Conservation (phyloP, 2,888 invertebrate species). For the Dyspetes luteomarginatus region DNA sequence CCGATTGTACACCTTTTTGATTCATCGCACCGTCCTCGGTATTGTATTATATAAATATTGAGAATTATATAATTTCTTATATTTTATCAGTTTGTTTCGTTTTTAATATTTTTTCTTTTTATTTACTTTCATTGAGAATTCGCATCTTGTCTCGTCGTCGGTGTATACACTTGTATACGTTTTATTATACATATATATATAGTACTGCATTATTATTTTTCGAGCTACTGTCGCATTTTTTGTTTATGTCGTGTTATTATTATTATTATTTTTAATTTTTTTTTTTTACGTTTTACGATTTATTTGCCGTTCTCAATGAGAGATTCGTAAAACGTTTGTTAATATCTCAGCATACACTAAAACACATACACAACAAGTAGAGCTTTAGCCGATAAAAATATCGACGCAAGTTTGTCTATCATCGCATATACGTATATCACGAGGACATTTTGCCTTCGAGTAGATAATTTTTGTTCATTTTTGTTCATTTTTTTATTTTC, state of each 20-base stretch:
- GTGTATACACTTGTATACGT: conserved; percentile 29
- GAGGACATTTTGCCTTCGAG: conserved; percentile 23
- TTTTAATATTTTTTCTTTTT: conserved; percentile 30
- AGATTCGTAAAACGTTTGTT: conserved; percentile 34
- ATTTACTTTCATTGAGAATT: conserved; percentile 56
- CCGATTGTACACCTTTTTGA: conserved; percentile 63
- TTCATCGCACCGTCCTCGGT: conserved; percentile 63
- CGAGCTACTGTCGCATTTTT: background rate
- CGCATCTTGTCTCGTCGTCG: conserved; percentile 58
- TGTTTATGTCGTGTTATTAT: background rate
- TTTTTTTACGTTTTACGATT: conserved; percentile 13
- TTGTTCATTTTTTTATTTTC: too few species aligned
- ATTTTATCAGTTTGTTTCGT: conserved; percentile 58
- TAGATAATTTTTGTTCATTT: background rate
- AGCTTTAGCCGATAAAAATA: conserved; percentile 22
- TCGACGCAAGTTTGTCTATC: conserved; percentile 31
- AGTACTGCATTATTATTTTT: conserved; percentile 8
- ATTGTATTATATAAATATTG: conserved; percentile 53
- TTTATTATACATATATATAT: conserved; percentile 16
- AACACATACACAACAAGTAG: conserved; percentile 54
- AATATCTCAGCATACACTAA: conserved; percentile 35
- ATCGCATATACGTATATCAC: too few species aligned
- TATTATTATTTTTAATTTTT: background rate
- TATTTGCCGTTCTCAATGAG: conserved; percentile 32
- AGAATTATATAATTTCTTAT: conserved; percentile 62